Evolutionary conservation across 2,797 vertebrate species (phyloP).

Genomic region (Pseudochirops corinnae): DNA sequence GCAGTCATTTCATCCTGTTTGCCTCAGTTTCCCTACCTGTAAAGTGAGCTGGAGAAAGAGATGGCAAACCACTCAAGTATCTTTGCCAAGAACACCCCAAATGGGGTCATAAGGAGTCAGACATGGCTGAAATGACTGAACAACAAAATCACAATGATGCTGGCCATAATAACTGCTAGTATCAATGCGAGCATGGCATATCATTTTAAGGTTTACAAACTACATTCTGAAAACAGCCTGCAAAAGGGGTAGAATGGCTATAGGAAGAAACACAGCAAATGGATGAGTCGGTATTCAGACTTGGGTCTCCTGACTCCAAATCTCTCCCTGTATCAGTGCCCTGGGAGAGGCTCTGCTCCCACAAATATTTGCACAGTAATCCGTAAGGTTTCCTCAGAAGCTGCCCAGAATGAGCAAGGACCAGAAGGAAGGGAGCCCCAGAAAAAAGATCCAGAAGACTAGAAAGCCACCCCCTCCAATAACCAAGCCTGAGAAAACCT

Average conservation of each 20-base stretch:
- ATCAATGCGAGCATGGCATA: not conserved
- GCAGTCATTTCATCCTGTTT: not conserved
- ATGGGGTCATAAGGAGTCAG: not conserved
- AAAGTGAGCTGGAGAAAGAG: not conserved
- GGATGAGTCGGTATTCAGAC: not conserved
- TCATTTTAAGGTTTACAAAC: not conserved
- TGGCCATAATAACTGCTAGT: not conserved
- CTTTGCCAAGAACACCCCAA: not conserved
- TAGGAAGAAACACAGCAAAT: not conserved
- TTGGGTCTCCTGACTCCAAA: not conserved
- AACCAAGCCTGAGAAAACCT: not conserved
- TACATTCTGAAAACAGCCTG: not conserved
- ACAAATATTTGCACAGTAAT: not conserved
- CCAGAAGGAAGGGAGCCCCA: not conserved
- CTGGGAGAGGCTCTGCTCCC: not conserved
- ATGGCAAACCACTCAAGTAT: not conserved
- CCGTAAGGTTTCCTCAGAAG: not conserved
- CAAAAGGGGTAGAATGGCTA: not conserved
- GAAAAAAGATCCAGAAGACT: not conserved
- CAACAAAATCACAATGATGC: not conserved
- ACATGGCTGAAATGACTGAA: not conserved
- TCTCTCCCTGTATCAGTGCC: not conserved
- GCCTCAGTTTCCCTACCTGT: not conserved
- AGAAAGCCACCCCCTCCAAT: not conserved
- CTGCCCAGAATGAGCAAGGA: not conserved